Base-by-base conservation (phyloP, 2,888 invertebrate species). In the Brenthis daphne region DNA sequence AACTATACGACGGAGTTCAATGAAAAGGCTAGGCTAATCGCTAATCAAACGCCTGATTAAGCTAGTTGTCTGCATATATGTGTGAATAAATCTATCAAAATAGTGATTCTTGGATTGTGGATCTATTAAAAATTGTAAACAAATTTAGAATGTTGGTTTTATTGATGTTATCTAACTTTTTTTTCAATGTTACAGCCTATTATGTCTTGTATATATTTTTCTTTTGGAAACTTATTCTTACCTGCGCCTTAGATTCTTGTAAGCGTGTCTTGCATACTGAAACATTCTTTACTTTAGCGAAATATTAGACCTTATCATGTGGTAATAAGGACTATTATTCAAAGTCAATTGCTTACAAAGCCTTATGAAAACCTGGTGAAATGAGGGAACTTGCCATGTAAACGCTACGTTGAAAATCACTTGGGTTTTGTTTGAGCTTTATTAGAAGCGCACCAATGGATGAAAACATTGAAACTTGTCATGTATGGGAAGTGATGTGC, bases 381-480 rank as follows among this genome's bases (percentile, higher is more conserved):
- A 70, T 56, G 65, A 65, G 66, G 63, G 65, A 65, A 60, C 24
- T 51, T 53, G 53, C 57, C 58, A 64, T 64, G 68, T 53, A 70
- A 72, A 70, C 70, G 72, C 65, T 68, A 51, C 60, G 68, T 70
- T 68, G 65, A 57, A 72, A 70, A 70, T 72, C 64, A 66, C 68
- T 60, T 66, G 60, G 47, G 66, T 72, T 72, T 68, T 70, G 70
- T 72, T 64, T 67, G 63, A 50, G 56, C 51, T 65, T 65, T 65
- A 68, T 64, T 64, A 68, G 29, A 58, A 57, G 64, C 29, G 55
- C 65, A 64, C 66, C 64, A 70, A 72, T 64, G 63, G 64, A 60
- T 63, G 53, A 56, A 63, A 55, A 57, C 50, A 33, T 50, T 67
- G 20, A 57, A 54, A 58, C 66, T 54, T 64, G 58, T 56, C 33